Percentiles rank a stretch among this genome's conserved stretches.
Conservation (phyloP, 2,113 vertebrate species). For the Caloenas nicobarica region DNA sequence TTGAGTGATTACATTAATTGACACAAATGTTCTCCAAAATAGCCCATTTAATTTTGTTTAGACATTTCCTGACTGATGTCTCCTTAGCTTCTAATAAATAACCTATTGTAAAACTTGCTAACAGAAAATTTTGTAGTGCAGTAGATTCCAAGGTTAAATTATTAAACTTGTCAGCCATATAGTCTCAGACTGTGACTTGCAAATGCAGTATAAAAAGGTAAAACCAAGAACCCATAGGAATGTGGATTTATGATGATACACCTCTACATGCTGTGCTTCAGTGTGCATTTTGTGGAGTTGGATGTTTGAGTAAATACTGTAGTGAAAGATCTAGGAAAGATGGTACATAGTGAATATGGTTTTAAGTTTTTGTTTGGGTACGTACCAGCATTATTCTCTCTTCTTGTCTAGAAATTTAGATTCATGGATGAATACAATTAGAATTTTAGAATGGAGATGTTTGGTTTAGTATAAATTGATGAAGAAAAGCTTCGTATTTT, state of each 20-base stretch:
- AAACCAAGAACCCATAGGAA: neutral
- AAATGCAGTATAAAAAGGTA: neutral
- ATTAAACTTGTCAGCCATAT: neutral
- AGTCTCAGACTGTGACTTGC: fast-evolving
- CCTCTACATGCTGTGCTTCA: neutral
- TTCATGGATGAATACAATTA: neutral
- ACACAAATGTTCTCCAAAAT: conserved; percentile 32
- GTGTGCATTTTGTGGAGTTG: neutral
- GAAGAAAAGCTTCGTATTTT: neutral
- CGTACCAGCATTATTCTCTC: neutral
- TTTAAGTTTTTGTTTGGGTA: neutral
- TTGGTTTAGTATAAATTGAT: neutral
- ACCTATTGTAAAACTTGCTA: conserved; percentile 15
- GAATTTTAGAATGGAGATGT: neutral
- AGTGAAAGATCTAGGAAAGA: neutral
- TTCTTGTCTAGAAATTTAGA: neutral
- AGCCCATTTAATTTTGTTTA: conserved; percentile 52
- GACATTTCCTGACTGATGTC: conserved; percentile 23
- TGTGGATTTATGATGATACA: neutral
- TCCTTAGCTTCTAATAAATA: conserved; percentile 45
- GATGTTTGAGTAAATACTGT: neutral
- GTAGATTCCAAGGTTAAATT: conserved; percentile 2
- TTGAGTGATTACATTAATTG: conserved; percentile 56
- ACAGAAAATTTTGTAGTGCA: neutral
- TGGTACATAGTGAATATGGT: fast-evolving